Evolutionary conservation across 1,140 invertebrate genomes (phyloP).

Genomic region (Bacillus rossius): DNA sequence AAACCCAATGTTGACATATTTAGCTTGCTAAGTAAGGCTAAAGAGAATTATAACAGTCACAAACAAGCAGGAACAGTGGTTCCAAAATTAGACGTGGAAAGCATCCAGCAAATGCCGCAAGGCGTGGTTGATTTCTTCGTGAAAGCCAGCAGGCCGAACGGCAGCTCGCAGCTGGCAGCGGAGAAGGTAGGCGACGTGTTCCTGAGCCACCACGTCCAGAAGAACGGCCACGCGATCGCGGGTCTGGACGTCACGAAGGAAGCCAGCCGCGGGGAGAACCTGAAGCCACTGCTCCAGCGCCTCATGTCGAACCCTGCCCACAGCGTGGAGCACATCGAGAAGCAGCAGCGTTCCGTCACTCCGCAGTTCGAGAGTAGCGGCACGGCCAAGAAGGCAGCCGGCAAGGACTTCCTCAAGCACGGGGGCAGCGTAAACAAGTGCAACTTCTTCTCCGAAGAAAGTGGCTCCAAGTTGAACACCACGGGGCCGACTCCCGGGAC

Average conservation of each 20-base stretch:
- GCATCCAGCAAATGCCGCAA: constrained; percentile 51
- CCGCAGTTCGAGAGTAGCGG: constrained; percentile 40
- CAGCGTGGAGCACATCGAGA: constrained; percentile 82
- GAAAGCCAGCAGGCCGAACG: constrained; percentile 61
- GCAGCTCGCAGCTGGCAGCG: constrained; percentile 8
- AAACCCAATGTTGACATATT: constrained; percentile 66
- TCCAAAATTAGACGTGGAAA: no score
- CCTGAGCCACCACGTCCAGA: not conserved
- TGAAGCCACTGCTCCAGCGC: constrained; percentile 51
- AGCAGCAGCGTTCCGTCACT: constrained; percentile 70
- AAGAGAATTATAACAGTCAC: constrained; percentile 63
- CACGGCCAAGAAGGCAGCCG: not conserved
- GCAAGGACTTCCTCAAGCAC: constrained; percentile 29
- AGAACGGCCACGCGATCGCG: not conserved
- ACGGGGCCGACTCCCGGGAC: no score
- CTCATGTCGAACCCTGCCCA: constrained; percentile 76
- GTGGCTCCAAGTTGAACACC: no score
- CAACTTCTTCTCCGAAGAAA: no score
- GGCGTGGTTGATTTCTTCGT: constrained; percentile 83
- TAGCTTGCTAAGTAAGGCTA: constrained; percentile 83
- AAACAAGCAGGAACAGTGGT: not conserved
- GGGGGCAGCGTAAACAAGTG: constrained; percentile 31
- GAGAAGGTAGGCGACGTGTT: not conserved
- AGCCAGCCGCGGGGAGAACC: not conserved
- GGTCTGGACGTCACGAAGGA: not conserved